Conservation (phyloP, 2,888 invertebrate genomes). For the Pachydiplax longipennis region DNA sequence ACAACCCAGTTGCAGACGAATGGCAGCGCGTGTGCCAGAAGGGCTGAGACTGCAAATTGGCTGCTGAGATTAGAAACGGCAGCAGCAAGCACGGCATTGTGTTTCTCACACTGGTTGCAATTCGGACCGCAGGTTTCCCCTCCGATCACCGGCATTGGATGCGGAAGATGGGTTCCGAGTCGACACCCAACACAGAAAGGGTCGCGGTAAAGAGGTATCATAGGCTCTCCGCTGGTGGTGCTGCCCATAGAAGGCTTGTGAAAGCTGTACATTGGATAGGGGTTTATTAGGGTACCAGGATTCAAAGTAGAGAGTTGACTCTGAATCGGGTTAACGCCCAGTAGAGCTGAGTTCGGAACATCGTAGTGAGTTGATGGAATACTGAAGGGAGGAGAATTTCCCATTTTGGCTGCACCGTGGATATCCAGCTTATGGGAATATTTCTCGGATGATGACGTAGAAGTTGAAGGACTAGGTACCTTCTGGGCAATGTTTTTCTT, state of each 20-base stretch:
- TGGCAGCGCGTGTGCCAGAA: slow-evolving; percentile 71
- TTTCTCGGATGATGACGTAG: too few species aligned
- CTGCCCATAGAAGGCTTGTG: slow-evolving; percentile 53
- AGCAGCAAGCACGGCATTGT: slow-evolving; percentile 55
- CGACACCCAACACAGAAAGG: slow-evolving; percentile 93
- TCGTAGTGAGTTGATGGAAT: too few species aligned
- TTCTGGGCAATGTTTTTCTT: too few species aligned
- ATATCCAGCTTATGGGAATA: too few species aligned
- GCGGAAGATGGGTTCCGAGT: slow-evolving; percentile 78
- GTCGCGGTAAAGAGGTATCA: slow-evolving; percentile 84
- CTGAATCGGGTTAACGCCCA: not conserved
- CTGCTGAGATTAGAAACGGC: slow-evolving; percentile 52
- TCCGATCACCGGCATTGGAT: slow-evolving; percentile 55
- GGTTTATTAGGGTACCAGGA: not conserved
- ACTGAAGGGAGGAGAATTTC: too few species aligned
- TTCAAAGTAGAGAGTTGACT: not conserved
- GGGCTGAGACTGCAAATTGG: slow-evolving; percentile 58
- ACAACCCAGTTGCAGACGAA: slow-evolving; percentile 91
- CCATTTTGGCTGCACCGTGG: too few species aligned
- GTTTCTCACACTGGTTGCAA: slow-evolving; percentile 87
- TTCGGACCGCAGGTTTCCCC: slow-evolving; percentile 76
- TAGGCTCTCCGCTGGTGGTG: slow-evolving; percentile 70
- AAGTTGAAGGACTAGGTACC: too few species aligned
- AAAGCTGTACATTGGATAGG: not conserved
- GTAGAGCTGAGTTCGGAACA: not conserved